A percentile compares a stretch with the other conserved stretches of the same genome.
These are phyloP conservation scores for Agrilus cyanescens DNA, from an alignment of 2,888 invertebrate species.

Conservation along the genomic window DNA sequence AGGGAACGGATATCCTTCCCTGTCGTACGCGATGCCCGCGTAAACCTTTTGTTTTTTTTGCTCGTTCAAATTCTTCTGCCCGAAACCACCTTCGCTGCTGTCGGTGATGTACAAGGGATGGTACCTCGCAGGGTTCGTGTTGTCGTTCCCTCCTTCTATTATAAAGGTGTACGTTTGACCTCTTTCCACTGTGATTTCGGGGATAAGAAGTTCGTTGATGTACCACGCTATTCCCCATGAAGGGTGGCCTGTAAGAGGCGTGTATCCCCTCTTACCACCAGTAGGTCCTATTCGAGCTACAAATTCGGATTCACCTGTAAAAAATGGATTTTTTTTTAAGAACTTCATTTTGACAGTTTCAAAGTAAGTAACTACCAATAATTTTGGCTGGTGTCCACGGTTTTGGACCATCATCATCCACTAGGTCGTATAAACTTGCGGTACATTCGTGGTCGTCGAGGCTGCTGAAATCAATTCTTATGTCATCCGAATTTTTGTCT, in stretches of 20 bases:
- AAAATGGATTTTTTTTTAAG: neutral
- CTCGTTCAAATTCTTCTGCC: slow-evolving; percentile 61
- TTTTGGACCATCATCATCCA: slow-evolving; percentile 45
- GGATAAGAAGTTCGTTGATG: slow-evolving; percentile 80
- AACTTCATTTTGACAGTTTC: no score
- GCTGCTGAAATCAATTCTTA: slow-evolving; percentile 65
- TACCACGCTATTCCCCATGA: slow-evolving; percentile 92
- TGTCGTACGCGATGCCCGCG: slow-evolving; percentile 69
- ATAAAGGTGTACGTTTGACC: slow-evolving; percentile 77
- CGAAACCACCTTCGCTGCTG: slow-evolving; percentile 74
- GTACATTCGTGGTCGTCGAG: slow-evolving; percentile 63
- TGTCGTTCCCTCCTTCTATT: slow-evolving; percentile 76
- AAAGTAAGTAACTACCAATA: slow-evolving; percentile 34
- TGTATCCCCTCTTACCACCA: slow-evolving; percentile 69
- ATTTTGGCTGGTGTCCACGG: slow-evolving; percentile 61
- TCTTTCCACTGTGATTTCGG: slow-evolving; percentile 77
- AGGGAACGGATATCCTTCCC: slow-evolving; percentile 66
- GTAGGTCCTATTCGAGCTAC: slow-evolving; percentile 74
- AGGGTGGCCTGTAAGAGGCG: slow-evolving; percentile 65
- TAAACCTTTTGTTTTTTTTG: slow-evolving; percentile 58
- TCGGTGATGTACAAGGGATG: slow-evolving; percentile 89
- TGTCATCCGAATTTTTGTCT: slow-evolving; percentile 60
- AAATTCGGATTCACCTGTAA: slow-evolving; percentile 46
- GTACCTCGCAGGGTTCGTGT: slow-evolving; percentile 69
- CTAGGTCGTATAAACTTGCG: slow-evolving; percentile 49